Conservation (phyloP, 2,888 invertebrate species). For the Callosobruchus maculatus region DNA sequence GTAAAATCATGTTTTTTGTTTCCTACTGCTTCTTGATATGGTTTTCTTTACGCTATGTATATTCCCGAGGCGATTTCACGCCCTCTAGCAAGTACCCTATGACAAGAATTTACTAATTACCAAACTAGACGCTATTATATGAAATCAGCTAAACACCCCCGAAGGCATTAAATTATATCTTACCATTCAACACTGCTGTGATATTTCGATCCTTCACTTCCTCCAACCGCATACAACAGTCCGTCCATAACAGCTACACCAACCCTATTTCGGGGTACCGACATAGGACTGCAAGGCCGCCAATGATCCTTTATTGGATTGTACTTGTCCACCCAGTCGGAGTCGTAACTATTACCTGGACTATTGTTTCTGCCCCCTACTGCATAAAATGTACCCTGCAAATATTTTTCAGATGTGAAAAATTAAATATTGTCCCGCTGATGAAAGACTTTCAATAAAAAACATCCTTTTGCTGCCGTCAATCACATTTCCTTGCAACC, state of each 20-base stretch:
- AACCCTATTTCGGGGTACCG: conserved; percentile 81
- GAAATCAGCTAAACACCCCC: neutral
- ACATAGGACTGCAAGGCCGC: conserved; percentile 85
- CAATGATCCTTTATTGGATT: conserved; percentile 83
- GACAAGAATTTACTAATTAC: too few relatives aligned
- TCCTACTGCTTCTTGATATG: too few relatives aligned
- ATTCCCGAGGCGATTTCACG: too few relatives aligned
- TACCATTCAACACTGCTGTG: conserved; percentile 88
- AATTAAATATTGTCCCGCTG: neutral
- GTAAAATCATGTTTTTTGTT: too few relatives aligned
- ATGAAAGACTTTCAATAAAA: too few relatives aligned
- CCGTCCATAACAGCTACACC: conserved; percentile 95
- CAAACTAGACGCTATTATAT: too few relatives aligned
- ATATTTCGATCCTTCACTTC: conserved; percentile 80
- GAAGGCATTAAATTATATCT: conserved; percentile 28
- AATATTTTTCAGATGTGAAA: conserved; percentile 6
- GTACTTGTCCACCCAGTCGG: conserved; percentile 85
- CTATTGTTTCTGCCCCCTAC: conserved; percentile 91
- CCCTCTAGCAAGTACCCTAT: too few relatives aligned
- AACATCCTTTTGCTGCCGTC: too few relatives aligned
- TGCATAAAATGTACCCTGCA: conserved; percentile 80
- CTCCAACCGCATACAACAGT: conserved; percentile 86
- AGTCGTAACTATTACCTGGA: conserved; percentile 81
- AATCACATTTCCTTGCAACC: too few relatives aligned
- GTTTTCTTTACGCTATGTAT: too few relatives aligned